Conservation (phyloP, 1,140 invertebrate genomes). For the Danaus melanippus region DNA sequence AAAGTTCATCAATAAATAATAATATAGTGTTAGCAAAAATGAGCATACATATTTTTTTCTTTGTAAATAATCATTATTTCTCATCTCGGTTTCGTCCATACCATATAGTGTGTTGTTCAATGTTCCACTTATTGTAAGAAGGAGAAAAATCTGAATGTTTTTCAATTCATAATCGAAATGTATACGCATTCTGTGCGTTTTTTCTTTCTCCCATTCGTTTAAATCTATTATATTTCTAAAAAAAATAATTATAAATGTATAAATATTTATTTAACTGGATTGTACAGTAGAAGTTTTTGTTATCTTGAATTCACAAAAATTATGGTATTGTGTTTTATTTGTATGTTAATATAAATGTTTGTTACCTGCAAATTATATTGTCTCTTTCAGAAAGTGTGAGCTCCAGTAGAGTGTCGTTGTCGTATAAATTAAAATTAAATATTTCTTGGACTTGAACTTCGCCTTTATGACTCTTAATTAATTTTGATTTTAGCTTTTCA, state of each 20-base stretch:
- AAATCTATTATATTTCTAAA: constrained; percentile 41
- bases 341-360: too few relatives aligned
- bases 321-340: too few relatives aligned
- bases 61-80: constrained; percentile 4
- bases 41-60: constrained; percentile 81
- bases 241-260: constrained; percentile 14
- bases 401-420: constrained; percentile 50
- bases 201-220: constrained; percentile 41
- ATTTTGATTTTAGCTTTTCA: constrained; percentile 56
- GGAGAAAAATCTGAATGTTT: constrained; percentile 85
- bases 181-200: constrained; percentile 45
- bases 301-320: too few relatives aligned
- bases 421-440: constrained; percentile 45
- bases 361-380: constrained; percentile 45
- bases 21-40: neutral
- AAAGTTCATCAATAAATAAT: too few relatives aligned
- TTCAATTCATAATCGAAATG: constrained; percentile 38
- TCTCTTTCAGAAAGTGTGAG: constrained; percentile 46
- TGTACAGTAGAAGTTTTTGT: too few relatives aligned
- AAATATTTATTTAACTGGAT: neutral
- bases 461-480: constrained; percentile 31
- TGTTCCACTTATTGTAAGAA: constrained; percentile 94
- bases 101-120: constrained; percentile 89
- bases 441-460: constrained; percentile 52
- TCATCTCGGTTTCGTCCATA: constrained; percentile 75